A percentile compares a stretch with the other conserved stretches of the same genome.
Conservation (phyloP, 1,140 invertebrate species). For the Euura lappo region DNA sequence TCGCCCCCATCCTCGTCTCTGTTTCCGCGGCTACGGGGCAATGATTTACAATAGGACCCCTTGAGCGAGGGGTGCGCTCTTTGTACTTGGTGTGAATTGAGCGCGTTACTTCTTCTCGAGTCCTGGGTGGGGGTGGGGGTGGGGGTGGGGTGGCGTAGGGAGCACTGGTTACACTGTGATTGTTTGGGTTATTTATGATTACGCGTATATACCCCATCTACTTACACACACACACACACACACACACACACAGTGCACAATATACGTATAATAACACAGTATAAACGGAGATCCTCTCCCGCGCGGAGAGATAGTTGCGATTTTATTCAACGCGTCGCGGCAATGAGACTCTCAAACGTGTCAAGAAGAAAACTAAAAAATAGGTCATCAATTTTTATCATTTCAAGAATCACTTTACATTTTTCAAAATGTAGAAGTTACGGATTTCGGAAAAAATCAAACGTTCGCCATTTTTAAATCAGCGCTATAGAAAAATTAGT, state of each 20-base stretch:
- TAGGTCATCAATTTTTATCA: no score
- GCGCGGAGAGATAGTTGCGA: not conserved
- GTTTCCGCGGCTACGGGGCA: conserved; percentile 29
- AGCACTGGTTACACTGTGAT: conserved; percentile 29
- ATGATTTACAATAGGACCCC: conserved; percentile 43
- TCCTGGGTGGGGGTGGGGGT: conserved; percentile 16
- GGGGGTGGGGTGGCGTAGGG: conserved; percentile 14
- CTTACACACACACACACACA: no score
- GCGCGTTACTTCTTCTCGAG: conserved; percentile 31
- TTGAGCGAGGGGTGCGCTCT: conserved; percentile 37
- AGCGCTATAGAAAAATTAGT: no score
- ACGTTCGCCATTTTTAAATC: no score
- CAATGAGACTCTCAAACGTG: no score
- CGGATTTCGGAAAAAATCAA: no score
- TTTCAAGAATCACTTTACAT: no score
- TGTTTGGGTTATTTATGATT: conserved; percentile 54
- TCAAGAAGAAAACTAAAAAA: no score
- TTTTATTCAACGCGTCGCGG: not conserved
- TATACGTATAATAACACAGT: no score
- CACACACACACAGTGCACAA: no score
- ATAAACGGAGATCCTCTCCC: no score
- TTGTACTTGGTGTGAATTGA: conserved; percentile 50
- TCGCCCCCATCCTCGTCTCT: not conserved
- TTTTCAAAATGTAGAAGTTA: no score
- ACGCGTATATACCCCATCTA: conserved; percentile 10